Evolutionary conservation across 23 tunicate genomes (phyloP).

Genomic region (Phallusia fumigata): DNA sequence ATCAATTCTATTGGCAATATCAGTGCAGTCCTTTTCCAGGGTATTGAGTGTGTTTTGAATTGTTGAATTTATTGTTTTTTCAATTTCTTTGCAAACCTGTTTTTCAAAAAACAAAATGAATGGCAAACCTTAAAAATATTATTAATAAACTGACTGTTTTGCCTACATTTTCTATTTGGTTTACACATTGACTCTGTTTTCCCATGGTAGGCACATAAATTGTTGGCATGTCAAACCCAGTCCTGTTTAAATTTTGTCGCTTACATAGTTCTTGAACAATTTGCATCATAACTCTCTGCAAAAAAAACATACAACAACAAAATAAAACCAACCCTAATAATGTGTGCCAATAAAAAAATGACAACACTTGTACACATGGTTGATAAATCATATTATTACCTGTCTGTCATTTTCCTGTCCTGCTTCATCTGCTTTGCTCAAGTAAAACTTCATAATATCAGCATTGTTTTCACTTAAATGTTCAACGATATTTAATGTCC

Average conservation of each 20-base stretch:
- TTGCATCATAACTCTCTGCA: constrained; percentile 97
- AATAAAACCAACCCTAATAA: no score
- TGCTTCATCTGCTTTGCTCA: constrained; percentile 98
- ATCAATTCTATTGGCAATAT: constrained; percentile 63
- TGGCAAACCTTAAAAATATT: neutral
- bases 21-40: constrained; percentile 85
- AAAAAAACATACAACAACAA: no score
- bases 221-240: constrained; percentile 96
- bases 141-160: neutral
- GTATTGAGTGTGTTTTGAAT: constrained; percentile 87
- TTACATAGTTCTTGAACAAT: constrained; percentile 98
- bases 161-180: constrained; percentile 81
- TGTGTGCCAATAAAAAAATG: neutral
- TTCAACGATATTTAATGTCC: constrained; percentile 93
- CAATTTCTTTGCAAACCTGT: constrained; percentile 89
- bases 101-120: neutral
- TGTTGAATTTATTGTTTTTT: constrained; percentile 90
- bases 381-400: neutral
- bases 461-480: constrained; percentile 76
- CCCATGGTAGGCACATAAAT: constrained; percentile 88
- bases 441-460: constrained; percentile 84
- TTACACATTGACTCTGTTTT: constrained; percentile 81
- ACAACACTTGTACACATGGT: no score
- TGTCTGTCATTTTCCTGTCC: constrained; percentile 97
- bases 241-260: constrained; percentile 81